Conservation (phyloP, 2,888 invertebrate genomes). For the Lapara coniferarum region DNA sequence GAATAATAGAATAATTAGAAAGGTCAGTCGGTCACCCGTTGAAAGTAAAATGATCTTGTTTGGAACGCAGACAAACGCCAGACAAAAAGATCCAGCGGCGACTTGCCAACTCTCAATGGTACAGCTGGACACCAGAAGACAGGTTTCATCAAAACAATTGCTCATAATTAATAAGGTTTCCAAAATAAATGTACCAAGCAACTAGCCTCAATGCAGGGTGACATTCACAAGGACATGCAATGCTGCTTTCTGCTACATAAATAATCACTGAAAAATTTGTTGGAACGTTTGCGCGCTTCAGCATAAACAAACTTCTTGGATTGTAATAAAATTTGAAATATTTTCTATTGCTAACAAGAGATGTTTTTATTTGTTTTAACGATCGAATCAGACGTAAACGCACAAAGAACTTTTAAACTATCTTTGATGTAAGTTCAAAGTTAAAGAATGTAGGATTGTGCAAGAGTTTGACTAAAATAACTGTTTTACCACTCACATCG, state of each 20-base stretch:
- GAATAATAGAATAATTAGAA: conserved; percentile 25
- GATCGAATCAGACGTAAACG: not conserved
- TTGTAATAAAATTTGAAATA: conserved; percentile 2
- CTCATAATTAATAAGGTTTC: not conserved
- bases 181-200: not conserved
- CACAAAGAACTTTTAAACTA: not conserved
- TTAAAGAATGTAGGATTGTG: too few relatives aligned
- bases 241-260: conserved; percentile 1
- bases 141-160: conserved; percentile 8
- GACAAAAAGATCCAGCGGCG: conserved; percentile 44
- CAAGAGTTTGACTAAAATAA: not conserved
- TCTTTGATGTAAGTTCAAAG: not conserved
- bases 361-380: not conserved
- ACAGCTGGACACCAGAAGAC: conserved; percentile 26
- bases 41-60: conserved; percentile 37
- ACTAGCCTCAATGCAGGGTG: conserved; percentile 6
- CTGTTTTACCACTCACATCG: too few relatives aligned
- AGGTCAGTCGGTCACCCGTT: conserved; percentile 30
- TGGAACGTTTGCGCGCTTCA: not conserved
- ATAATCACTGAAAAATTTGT: conserved; percentile 7
- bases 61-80: conserved; percentile 49
- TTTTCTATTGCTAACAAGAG: conserved; percentile 10
- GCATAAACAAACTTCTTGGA: conserved; percentile 5
- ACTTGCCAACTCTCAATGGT: conserved; percentile 43
- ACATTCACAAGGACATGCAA: not conserved